These are phyloP conservation scores for Alcedo atthis DNA, from an alignment of 2,797 vertebrate genomes.

Conservation along the genomic window DNA sequence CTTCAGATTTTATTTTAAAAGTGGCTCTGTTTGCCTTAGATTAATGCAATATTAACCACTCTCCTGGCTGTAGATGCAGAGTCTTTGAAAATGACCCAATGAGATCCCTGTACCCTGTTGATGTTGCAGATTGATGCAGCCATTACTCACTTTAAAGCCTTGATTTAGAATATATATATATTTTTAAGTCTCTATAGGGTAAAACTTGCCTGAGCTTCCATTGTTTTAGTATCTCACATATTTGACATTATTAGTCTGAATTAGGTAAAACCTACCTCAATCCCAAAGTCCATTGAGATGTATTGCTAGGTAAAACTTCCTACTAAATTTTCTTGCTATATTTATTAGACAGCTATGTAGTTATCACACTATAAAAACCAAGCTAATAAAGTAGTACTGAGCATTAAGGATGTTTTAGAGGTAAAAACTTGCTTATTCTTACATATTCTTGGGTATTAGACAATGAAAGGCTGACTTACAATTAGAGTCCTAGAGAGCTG, in stretches of 20 bases:
- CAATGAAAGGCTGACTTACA: not conserved
- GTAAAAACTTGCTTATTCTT: not conserved
- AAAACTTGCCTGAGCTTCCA: not conserved
- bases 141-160: not conserved
- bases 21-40: not conserved
- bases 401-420: not conserved
- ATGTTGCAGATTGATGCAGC: not conserved
- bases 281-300: not conserved
- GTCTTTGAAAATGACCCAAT: not conserved
- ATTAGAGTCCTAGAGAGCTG: not conserved
- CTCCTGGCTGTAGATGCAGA: not conserved
- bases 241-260: not conserved
- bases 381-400: not conserved
- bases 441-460: not conserved
- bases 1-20: not conserved
- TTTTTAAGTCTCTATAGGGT: not conserved
- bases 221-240: not conserved
- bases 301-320: not conserved
- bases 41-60: not conserved
- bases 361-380: not conserved
- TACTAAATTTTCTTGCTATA: not conserved
- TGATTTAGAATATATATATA: not conserved
- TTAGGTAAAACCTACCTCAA: not conserved
- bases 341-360: not conserved
- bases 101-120: not conserved